Evolutionary conservation across 2,888 invertebrate genomes (phyloP).

Genomic region (Coronaproctus castanopsis): DNA sequence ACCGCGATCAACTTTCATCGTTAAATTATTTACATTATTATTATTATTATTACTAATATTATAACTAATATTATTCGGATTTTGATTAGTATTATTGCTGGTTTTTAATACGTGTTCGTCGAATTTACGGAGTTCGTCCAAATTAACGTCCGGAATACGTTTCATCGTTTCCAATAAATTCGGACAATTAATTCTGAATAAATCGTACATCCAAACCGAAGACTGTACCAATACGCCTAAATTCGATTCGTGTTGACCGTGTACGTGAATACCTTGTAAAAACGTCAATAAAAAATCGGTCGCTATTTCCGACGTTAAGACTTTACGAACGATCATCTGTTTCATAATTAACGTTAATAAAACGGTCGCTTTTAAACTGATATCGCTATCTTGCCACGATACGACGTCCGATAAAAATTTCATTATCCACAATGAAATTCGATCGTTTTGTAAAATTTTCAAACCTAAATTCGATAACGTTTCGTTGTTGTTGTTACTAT

Average conservation of each 20-base stretch:
- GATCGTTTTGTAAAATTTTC: slow-evolving; percentile 42
- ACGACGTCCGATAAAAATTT: slow-evolving; percentile 13
- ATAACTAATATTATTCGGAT: slow-evolving; percentile 7
- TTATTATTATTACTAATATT: neutral
- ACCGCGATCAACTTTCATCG: slow-evolving; percentile 66
- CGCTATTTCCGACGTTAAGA: slow-evolving; percentile 43
- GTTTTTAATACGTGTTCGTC: slow-evolving; percentile 50
- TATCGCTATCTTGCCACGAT: slow-evolving; percentile 65
- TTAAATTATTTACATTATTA: slow-evolving; percentile 18
- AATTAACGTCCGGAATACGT: slow-evolving; percentile 63
- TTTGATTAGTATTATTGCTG: neutral
- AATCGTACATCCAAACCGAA: slow-evolving; percentile 58
- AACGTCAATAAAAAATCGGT: slow-evolving; percentile 47
- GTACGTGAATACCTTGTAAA: slow-evolving; percentile 56
- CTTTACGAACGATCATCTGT: slow-evolving; percentile 40
- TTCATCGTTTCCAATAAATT: slow-evolving; percentile 46
- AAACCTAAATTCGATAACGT: slow-evolving; percentile 35
- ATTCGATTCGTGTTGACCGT: slow-evolving; percentile 79
- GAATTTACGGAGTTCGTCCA: slow-evolving; percentile 57
- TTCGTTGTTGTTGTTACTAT: slow-evolving; percentile 3
- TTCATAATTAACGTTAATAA: slow-evolving; percentile 50
- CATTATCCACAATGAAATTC: slow-evolving; percentile 34
- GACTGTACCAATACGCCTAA: slow-evolving; percentile 37
- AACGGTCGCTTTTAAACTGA: slow-evolving; percentile 57
- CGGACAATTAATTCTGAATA: slow-evolving; percentile 53